Conservation (phyloP, 1,140 invertebrate species). For the Drosophila kikkawai region DNA sequence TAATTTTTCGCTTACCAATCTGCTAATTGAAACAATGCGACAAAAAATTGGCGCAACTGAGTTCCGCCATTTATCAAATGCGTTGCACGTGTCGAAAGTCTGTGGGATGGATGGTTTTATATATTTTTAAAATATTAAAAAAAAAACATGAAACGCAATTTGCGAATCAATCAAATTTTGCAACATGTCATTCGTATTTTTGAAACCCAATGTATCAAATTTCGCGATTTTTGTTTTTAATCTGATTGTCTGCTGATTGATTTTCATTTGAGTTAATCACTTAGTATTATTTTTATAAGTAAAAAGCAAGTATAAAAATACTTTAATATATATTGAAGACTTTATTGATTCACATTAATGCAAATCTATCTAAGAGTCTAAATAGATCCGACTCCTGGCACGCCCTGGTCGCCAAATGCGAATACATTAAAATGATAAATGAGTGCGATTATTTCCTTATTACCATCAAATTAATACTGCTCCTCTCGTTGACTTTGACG, state of each 20-base stretch:
- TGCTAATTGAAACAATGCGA: conserved; percentile 50
- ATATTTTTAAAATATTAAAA: conserved; percentile 56
- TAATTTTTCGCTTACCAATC: conserved; percentile 10
- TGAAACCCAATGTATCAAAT: conserved; percentile 7
- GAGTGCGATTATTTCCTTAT: conserved; percentile 75
- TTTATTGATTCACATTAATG: conserved; percentile 22
- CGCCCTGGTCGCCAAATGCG: conserved; percentile 15
- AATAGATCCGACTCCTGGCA: conserved; percentile 17
- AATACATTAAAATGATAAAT: conserved; percentile 78
- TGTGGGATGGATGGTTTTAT: conserved; percentile 15
- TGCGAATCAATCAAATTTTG: conserved; percentile 66
- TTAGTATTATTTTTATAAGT: background rate
- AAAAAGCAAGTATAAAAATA: background rate
- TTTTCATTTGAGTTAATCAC: background rate
- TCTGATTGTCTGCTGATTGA: background rate
- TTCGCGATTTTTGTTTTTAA: background rate
- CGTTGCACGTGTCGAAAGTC: conserved; percentile 52
- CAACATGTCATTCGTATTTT: conserved; percentile 18
- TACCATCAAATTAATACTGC: conserved; percentile 75
- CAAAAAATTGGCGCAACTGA: conserved; percentile 52
- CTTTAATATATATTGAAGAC: conserved; percentile 8
- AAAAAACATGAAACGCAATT: conserved; percentile 9
- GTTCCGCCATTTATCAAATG: conserved; percentile 54
- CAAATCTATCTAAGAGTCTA: conserved; percentile 18
- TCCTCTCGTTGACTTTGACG: conserved; percentile 26